Conservation (phyloP, 2,113 vertebrate genomes). For the Oryzias woworae region DNA sequence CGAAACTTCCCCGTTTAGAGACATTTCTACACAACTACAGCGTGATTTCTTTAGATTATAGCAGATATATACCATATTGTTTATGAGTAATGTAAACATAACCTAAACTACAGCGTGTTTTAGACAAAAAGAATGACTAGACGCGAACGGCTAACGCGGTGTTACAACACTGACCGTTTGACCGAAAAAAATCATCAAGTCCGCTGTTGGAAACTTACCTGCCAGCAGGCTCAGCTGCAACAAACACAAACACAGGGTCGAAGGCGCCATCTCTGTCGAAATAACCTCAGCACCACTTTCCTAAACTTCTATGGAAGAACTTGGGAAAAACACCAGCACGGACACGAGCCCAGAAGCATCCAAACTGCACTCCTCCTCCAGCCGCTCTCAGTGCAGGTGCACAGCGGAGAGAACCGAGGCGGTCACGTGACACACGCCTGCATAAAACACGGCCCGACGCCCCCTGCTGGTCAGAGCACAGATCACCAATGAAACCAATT, state of each 20-base stretch:
- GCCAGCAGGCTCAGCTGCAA: slow-evolving; percentile 34
- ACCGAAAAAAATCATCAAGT: neutral
- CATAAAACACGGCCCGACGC: neutral
- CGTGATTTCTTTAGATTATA: no score
- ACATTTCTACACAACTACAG: no score
- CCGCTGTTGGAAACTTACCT: slow-evolving; percentile 58
- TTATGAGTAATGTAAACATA: neutral
- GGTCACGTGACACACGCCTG: slow-evolving; percentile 62
- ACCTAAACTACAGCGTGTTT: neutral
- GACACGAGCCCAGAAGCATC: slow-evolving; percentile 48
- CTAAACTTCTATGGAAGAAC: slow-evolving; percentile 53
- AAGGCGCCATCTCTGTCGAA: slow-evolving; percentile 55
- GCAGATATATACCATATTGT: no score
- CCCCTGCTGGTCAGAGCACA: slow-evolving; percentile 27
- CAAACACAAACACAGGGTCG: slow-evolving; percentile 14
- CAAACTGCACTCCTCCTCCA: slow-evolving; percentile 54
- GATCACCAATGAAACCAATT: no score
- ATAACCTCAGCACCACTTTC: slow-evolving; percentile 29
- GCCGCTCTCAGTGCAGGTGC: slow-evolving; percentile 73
- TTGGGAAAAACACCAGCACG: slow-evolving; percentile 17
- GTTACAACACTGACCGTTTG: neutral
- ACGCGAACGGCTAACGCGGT: neutral
- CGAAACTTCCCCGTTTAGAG: no score
- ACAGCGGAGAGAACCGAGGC: slow-evolving; percentile 59
- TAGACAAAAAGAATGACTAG: neutral